Percentiles rank a stretch among this genome's conserved stretches.
Conservation (phyloP, 2,888 invertebrate genomes). For the Cinara cedri region DNA sequence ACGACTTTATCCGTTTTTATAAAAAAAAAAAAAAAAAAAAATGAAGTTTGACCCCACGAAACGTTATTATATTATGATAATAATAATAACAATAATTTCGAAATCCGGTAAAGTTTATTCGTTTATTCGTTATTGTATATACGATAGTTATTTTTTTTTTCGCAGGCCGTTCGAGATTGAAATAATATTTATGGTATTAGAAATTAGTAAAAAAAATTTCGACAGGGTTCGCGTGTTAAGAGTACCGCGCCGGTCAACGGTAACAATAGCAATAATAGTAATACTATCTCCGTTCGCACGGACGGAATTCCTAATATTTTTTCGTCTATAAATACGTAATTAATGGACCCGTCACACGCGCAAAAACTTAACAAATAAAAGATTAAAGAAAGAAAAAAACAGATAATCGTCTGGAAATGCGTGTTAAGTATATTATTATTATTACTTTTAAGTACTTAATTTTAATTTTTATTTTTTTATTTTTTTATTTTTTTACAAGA, state of each 20-base stretch:
- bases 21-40: conserved; percentile 7
- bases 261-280: neutral
- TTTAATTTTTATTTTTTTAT: too few relatives aligned
- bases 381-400: too few relatives aligned
- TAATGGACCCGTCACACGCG: too few relatives aligned
- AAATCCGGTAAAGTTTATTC: conserved; percentile 34
- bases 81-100: conserved; percentile 22
- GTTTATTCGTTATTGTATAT: conserved; percentile 7
- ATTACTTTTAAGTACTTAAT: too few relatives aligned
- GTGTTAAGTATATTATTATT: too few relatives aligned
- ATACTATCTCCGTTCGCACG: neutral
- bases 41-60: conserved; percentile 32
- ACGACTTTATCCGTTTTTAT: conserved; percentile 31
- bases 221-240: conserved; percentile 28
- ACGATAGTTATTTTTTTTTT: conserved; percentile 37
- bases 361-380: too few relatives aligned
- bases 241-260: neutral
- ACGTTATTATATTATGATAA: too few relatives aligned
- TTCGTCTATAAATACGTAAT: neutral
- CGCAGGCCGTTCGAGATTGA: neutral
- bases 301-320: conserved; percentile 14
- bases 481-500: too few relatives aligned
- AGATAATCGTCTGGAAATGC: too few relatives aligned
- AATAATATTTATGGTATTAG: conserved; percentile 48
- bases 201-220: conserved; percentile 36